Evolutionary conservation across 2,888 invertebrate species (phyloP).

Genomic region (Ypsolopha sequella): DNA sequence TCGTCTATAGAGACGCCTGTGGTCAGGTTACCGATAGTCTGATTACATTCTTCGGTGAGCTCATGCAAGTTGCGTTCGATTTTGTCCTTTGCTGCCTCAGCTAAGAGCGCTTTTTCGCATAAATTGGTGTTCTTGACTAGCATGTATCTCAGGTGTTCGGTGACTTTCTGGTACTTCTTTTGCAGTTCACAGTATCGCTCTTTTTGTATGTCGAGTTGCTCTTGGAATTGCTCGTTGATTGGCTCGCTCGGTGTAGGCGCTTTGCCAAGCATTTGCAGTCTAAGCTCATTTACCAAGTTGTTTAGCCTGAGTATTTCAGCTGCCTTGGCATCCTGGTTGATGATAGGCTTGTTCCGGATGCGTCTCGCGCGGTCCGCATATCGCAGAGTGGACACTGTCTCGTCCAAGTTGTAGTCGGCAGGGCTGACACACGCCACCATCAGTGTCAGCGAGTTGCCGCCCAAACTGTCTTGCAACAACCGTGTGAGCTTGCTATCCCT

Average conservation of each 20-base stretch:
- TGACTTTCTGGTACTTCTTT: constrained; percentile 65
- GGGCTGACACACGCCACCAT: constrained; percentile 98
- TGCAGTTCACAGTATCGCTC: constrained; percentile 59
- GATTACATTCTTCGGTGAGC: constrained; percentile 71
- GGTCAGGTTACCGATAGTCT: constrained; percentile 69
- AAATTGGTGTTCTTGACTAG: constrained; percentile 79
- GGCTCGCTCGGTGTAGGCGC: constrained; percentile 38
- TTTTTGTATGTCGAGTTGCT: constrained; percentile 49
- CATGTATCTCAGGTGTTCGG: constrained; percentile 78
- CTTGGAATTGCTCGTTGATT: constrained; percentile 47
- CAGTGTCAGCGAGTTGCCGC: constrained; percentile 92
- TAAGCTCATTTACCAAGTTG: constrained; percentile 78
- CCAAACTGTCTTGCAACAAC: constrained; percentile 92
- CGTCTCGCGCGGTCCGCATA: constrained; percentile 90
- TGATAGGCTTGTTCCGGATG: constrained; percentile 90
- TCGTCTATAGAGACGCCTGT: constrained; percentile 37
- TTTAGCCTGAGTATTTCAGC: constrained; percentile 85
- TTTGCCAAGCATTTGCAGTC: constrained; percentile 73
- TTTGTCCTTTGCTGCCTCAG: constrained; percentile 78
- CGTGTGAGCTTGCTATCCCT: constrained; percentile 94
- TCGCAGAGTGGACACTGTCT: constrained; percentile 88
- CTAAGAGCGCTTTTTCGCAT: constrained; percentile 77
- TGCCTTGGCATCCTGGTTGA: constrained; percentile 85
- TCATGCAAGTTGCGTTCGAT: constrained; percentile 71
- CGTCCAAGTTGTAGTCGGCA: constrained; percentile 88